Evolutionary conservation across 1,140 invertebrate genomes (phyloP).

Genomic region (Popillia japonica): DNA sequence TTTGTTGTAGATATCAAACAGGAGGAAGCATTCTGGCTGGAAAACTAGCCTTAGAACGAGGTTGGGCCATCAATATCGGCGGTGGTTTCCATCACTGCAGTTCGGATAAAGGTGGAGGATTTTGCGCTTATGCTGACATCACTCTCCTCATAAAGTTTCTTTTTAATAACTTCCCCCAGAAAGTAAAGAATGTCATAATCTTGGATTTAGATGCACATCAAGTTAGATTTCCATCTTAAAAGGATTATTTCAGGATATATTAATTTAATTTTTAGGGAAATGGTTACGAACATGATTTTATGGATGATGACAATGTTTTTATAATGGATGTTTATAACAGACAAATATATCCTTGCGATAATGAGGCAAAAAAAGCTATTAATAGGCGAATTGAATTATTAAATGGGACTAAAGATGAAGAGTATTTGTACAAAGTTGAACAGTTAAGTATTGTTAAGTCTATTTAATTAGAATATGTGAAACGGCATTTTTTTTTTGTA

Average conservation of each 20-base stretch:
- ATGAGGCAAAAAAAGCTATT: constrained; percentile 77
- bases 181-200: constrained; percentile 79
- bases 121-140: constrained; percentile 90
- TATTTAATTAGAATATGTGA: constrained; percentile 39
- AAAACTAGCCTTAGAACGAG: constrained; percentile 79
- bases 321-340: constrained; percentile 90
- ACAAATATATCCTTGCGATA: constrained; percentile 82
- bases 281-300: constrained; percentile 85
- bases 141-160: constrained; percentile 77
- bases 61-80: constrained; percentile 91
- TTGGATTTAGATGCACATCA: constrained; percentile 90
- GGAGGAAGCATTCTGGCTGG: constrained; percentile 84
- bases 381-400: constrained; percentile 75
- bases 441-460: constrained; percentile 63
- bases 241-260: neutral
- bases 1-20: constrained; percentile 73
- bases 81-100: constrained; percentile 89
- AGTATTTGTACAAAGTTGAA: constrained; percentile 75
- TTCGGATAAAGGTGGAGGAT: constrained; percentile 77
- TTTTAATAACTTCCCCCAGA: constrained; percentile 65
- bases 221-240: constrained; percentile 61
- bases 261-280: constrained; percentile 71
- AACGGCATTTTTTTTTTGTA: constrained; percentile 55
- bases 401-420: constrained; percentile 71
- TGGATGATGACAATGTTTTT: constrained; percentile 75